A percentile compares a stretch with the other conserved stretches of the same genome.
Evolutionary conservation across 2,888 invertebrate species (phyloP).

Genomic region (Ptychoptera contaminata): DNA sequence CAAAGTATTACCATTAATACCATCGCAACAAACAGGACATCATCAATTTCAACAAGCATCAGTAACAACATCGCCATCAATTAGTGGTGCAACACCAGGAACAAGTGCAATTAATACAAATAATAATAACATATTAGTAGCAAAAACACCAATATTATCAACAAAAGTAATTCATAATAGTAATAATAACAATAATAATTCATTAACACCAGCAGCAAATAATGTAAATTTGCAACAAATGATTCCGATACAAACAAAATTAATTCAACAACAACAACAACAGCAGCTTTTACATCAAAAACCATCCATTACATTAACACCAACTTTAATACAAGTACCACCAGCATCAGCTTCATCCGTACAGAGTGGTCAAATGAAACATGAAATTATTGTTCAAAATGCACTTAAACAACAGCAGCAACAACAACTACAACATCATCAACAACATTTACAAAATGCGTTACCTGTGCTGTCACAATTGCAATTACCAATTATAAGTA

Average conservation of each 20-base stretch:
- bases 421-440: slow-evolving; percentile 3
- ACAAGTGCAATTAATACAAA: background rate
- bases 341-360: background rate
- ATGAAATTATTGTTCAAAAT: background rate
- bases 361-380: no score
- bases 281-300: background rate
- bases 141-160: background rate
- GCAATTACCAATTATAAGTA: slow-evolving; percentile 21
- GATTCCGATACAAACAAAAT: slow-evolving; percentile 1
- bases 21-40: slow-evolving; percentile 18
- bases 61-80: slow-evolving; percentile 9
- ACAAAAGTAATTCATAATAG: background rate
- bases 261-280: slow-evolving; percentile 4
- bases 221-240: background rate
- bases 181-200: background rate
- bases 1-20: slow-evolving; percentile 45
- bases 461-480: slow-evolving; percentile 9
- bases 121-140: background rate
- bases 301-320: slow-evolving; percentile 5
- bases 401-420: background rate
- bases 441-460: slow-evolving; percentile 8
- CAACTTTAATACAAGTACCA: background rate
- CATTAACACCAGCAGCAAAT: background rate
- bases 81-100: background rate
- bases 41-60: slow-evolving; percentile 14